Conservation (phyloP, 2,888 invertebrate species). For the Ptychoptera albimana region DNA sequence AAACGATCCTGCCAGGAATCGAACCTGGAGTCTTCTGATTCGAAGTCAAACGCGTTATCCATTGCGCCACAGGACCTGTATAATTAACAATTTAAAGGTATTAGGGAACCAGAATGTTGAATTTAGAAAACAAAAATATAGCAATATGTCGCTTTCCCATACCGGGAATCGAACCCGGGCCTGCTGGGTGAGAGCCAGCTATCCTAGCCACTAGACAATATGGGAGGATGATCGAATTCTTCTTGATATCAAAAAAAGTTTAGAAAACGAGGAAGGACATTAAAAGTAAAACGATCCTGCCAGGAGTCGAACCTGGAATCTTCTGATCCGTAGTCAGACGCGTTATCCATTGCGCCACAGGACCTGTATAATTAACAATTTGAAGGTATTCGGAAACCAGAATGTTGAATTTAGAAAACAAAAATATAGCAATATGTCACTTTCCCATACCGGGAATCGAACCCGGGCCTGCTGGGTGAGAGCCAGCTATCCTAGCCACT, state of each 20-base stretch:
- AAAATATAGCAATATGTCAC: too few species aligned
- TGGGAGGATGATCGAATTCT: too few species aligned
- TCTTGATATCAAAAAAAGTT: too few species aligned
- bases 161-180: constrained; percentile 6
- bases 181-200: constrained; percentile 5
- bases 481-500: constrained; percentile 6
- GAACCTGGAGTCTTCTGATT: constrained; percentile 5
- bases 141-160: constrained; percentile 2
- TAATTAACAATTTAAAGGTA: too few species aligned
- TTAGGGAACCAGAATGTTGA: too few species aligned
- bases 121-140: too few species aligned
- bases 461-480: constrained; percentile 6
- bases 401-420: too few species aligned
- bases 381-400: too few species aligned
- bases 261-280: too few species aligned
- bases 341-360: constrained; percentile 6
- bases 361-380: too few species aligned
- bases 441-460: constrained; percentile 6
- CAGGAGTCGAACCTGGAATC: constrained; percentile 6
- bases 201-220: constrained; percentile 8
- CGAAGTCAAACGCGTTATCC: constrained; percentile 6
- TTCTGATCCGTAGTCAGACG: constrained; percentile 6
- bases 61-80: neutral
- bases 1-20: constrained; percentile 2
- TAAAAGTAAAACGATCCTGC: constrained; percentile 3